These are phyloP conservation scores for Haemorhous mexicanus DNA, from an alignment of 2,113 vertebrate species.

Conservation along the genomic window DNA sequence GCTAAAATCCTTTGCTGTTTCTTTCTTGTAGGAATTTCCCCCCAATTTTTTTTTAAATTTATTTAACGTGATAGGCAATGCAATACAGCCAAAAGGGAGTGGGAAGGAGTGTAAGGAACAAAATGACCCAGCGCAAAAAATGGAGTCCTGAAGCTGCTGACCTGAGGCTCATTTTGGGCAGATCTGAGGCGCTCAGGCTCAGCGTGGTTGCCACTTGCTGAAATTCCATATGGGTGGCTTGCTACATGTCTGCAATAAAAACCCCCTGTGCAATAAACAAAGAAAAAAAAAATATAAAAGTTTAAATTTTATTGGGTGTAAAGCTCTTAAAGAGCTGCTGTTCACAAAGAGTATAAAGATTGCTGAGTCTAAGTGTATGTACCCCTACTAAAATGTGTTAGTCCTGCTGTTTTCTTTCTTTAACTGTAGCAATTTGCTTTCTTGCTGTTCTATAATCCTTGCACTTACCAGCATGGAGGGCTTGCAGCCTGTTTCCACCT, in stretches of 20 bases:
- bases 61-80: background rate
- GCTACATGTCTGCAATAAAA: conserved; percentile 72
- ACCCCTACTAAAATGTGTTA: conserved; percentile 6
- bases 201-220: conserved; percentile 2
- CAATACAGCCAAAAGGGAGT: background rate
- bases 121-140: background rate
- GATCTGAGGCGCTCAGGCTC: background rate
- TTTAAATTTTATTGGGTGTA: conserved; percentile 78
- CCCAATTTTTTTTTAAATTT: background rate
- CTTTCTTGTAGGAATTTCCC: background rate
- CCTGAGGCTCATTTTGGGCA: background rate
- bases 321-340: conserved; percentile 75
- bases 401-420: conserved; percentile 60
- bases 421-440: background rate
- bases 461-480: background rate
- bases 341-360: conserved; percentile 55
- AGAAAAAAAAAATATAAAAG: conserved; percentile 70
- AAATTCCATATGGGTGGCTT: conserved; percentile 70
- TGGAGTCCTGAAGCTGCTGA: background rate
- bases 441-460: conserved; percentile 51
- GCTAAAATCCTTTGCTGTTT: background rate
- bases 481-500: background rate
- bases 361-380: background rate
- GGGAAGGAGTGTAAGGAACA: background rate
- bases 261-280: conserved; percentile 54